Base-by-base conservation (phyloP, 2,797 vertebrate species). In the Erpetoichthys calabaricus region DNA sequence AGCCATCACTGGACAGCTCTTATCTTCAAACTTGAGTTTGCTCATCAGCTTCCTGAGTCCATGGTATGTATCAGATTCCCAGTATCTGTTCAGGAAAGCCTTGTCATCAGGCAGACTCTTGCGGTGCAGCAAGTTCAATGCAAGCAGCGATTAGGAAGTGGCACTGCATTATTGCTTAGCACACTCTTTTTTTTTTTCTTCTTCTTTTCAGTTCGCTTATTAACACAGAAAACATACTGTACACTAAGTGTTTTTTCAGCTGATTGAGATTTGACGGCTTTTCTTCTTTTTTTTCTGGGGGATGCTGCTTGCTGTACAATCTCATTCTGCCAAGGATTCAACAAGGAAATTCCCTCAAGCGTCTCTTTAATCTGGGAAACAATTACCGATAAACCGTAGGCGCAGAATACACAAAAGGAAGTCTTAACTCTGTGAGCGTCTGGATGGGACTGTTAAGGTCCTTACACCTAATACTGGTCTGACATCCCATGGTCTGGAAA, bases 241-340 rank as follows among this genome's bases (percentile, higher is more conserved):
- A 62, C 9, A 44, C 3, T 25, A 60, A 4, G 5, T 63, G 60
- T 62, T 71, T 57, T 65, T 73, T 73, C 61, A 72, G 57, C 51
- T 62, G 51, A 47, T 63, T 55, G 57, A 64, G 63, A 71, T 68
- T 59, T 65, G 63, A 45, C 56, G 67, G 55, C 10, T 63, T 68
- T 63, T 56, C 42, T 10, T 57, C 51, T 41, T 3, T 25, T 25
- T 25, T 25, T 25, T 25, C 25, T 25, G 25, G 25, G 25, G 25
- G 25, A 25, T 25, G 25, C 25, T 25, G 25, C 25, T 25, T 25
- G 25, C 25, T 25, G 25, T 25, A 25, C 25, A 25, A 25, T 25
- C 25, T 25, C 25, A 25, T 25, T 25, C 25, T 25, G 25, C 25
- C 25, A 25, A 25, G 25, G 25, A 25, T 25, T 25, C 25, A 25